Evolutionary conservation across 1,140 invertebrate species (phyloP).

Genomic region (Nixonia krombeini): DNA sequence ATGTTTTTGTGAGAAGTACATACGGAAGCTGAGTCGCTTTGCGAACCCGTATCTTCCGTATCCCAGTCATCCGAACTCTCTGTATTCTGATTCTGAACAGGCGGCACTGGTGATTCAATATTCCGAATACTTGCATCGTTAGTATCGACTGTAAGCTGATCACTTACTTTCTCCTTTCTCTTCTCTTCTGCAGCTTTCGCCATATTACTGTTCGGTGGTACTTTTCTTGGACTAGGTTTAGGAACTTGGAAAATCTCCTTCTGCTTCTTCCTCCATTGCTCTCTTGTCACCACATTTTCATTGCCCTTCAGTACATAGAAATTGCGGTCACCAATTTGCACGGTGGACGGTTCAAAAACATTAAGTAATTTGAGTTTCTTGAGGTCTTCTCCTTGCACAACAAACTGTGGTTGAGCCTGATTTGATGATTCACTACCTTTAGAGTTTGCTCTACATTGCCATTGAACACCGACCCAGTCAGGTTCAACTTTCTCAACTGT

Average conservation of each 20-base stretch:
- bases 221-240: conserved; percentile 65
- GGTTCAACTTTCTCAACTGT: conserved; percentile 78
- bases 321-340: conserved; percentile 89
- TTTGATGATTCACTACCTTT: conserved; percentile 74
- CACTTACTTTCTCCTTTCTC: conserved; percentile 44
- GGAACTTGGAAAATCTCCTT: conserved; percentile 66
- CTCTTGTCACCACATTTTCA: conserved; percentile 74
- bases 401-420: conserved; percentile 78
- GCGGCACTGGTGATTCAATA: conserved; percentile 45
- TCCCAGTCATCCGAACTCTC: conserved; percentile 72
- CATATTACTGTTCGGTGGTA: conserved; percentile 45
- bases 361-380: conserved; percentile 84
- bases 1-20: conserved; percentile 28
- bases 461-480: conserved; percentile 80
- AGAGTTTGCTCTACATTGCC: conserved; percentile 84
- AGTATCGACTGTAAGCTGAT: conserved; percentile 42
- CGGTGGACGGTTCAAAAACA: conserved; percentile 89
- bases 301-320: conserved; percentile 76
- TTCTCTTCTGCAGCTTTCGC: conserved; percentile 53
- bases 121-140: conserved; percentile 45
- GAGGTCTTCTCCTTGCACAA: conserved; percentile 82
- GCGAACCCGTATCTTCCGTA: conserved; percentile 66
- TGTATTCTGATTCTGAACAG: conserved; percentile 50
- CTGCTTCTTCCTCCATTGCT: conserved; percentile 74
- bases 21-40: conserved; percentile 66